Evolutionary conservation across 2,797 vertebrate species (phyloP).

Genomic region (Macrochelys suwanniensis): DNA sequence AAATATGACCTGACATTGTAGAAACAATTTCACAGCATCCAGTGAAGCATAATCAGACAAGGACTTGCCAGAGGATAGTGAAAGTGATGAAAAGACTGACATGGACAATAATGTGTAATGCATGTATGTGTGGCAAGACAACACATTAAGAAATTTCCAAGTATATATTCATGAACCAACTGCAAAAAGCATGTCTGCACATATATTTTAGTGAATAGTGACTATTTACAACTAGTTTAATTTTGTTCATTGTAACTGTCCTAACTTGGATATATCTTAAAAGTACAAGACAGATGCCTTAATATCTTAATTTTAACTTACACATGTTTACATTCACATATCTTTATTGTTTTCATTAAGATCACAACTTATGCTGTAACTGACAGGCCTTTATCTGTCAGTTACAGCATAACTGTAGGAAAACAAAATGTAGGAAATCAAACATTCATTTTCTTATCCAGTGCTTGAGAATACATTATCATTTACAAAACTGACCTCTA

Average conservation of each 20-base stretch:
- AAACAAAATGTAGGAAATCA: not conserved
- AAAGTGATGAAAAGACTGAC: constrained; percentile 45
- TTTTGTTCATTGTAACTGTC: constrained; percentile 29
- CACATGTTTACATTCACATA: not conserved
- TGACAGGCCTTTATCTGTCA: not conserved
- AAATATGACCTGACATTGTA: constrained; percentile 60
- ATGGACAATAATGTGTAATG: constrained; percentile 28
- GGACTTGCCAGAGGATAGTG: constrained; percentile 21
- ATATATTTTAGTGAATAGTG: not conserved
- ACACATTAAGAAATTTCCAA: not conserved
- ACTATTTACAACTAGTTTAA: constrained; percentile 10
- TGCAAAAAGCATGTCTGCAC: not conserved
- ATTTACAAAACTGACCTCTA: not conserved
- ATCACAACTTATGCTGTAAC: not conserved
- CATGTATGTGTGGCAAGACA: not conserved
- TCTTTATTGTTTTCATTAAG: not conserved
- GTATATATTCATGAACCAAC: accelerated
- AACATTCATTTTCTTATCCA: not conserved
- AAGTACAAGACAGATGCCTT: not conserved
- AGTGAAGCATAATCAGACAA: constrained; percentile 23
- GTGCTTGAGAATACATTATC: not conserved
- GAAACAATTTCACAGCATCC: constrained; percentile 43
- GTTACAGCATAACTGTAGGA: too few species aligned
- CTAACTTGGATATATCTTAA: constrained; percentile 28
- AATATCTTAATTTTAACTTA: not conserved